Conservation (phyloP, 2,113 vertebrate genomes). For the Eptesicus fuscus region DNA sequence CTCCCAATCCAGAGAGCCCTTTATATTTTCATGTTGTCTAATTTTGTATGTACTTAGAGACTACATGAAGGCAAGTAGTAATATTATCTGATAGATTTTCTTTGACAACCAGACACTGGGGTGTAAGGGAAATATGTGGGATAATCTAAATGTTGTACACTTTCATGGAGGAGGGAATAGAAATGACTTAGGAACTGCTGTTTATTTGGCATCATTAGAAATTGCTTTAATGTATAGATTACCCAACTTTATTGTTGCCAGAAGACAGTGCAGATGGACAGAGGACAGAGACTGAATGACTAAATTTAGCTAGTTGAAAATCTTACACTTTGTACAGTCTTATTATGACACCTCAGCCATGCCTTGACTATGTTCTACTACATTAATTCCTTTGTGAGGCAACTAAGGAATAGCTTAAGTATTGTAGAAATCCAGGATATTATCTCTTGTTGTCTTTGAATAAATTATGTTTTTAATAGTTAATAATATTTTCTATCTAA, state of each 20-base stretch:
- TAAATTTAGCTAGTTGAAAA: constrained; percentile 43
- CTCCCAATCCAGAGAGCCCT: background rate
- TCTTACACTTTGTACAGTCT: background rate
- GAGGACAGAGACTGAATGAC: background rate
- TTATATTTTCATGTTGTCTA: background rate
- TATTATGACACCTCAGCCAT: background rate
- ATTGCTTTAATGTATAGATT: background rate
- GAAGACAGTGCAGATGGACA: background rate
- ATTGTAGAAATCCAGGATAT: background rate
- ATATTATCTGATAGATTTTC: background rate
- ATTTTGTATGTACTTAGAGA: constrained; percentile 15
- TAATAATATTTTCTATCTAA: constrained; percentile 2
- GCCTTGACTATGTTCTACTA: constrained; percentile 25
- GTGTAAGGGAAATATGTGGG: background rate
- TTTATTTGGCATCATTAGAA: constrained; percentile 10
- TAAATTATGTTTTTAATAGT: background rate
- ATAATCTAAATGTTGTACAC: background rate
- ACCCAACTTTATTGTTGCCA: constrained; percentile 10
- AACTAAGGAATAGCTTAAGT: background rate
- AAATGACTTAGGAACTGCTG: constrained; percentile 31
- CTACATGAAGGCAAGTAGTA: background rate
- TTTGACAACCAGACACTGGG: background rate
- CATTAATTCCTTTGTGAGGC: constrained; percentile 16
- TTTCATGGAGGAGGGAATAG: background rate
- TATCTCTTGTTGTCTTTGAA: background rate